Conservation (phyloP, 2,113 vertebrate genomes). For the Rhea pennata region DNA sequence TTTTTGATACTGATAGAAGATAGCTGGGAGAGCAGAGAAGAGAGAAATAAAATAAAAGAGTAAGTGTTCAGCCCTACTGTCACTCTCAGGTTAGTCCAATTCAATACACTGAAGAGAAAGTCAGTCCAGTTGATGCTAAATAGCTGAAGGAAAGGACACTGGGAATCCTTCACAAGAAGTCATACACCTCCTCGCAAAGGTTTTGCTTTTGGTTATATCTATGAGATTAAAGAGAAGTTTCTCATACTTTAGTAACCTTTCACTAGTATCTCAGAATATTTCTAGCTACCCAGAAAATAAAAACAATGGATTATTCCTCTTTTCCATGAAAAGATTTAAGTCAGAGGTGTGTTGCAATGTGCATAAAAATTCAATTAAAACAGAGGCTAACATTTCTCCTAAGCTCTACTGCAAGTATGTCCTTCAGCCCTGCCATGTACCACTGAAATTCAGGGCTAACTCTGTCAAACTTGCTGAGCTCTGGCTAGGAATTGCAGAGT, state of each 20-base stretch:
- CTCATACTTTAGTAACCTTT: not conserved
- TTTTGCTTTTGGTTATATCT: not conserved
- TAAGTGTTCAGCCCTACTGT: not conserved
- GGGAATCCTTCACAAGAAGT: not conserved
- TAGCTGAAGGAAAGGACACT: not conserved
- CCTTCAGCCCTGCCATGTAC: not conserved
- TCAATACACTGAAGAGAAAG: not conserved
- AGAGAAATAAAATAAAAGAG: not conserved
- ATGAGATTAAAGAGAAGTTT: not conserved
- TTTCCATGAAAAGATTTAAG: not conserved
- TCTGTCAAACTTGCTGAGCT: not conserved
- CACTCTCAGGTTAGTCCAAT: not conserved
- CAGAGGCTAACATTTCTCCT: not conserved
- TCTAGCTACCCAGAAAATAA: not conserved
- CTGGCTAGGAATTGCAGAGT: not conserved
- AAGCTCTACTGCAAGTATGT: not conserved
- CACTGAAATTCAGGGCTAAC: not conserved
- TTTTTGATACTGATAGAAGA: not conserved
- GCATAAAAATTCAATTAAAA: not conserved
- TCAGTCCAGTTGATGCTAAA: not conserved
- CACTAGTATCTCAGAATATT: not conserved
- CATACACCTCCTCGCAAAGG: not conserved
- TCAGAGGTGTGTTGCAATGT: not conserved
- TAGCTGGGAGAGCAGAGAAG: not conserved
- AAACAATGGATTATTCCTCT: not conserved